Evolutionary conservation across 2,888 invertebrate genomes (phyloP).

Genomic region (Psylliodes chrysocephalus): DNA sequence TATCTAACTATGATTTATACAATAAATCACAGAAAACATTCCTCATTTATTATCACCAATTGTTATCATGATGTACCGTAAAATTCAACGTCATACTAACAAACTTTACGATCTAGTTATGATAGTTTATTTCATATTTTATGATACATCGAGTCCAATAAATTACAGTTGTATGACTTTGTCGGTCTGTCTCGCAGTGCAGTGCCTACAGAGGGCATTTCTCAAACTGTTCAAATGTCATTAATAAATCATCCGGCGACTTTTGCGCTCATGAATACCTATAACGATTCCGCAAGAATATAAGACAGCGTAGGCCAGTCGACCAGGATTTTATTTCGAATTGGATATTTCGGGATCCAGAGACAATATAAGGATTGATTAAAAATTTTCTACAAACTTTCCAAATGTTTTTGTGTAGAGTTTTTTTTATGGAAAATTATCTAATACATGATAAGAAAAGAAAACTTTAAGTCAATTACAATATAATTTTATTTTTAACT

Average conservation of each 20-base stretch:
- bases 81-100: slow-evolving; percentile 14
- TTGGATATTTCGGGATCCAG: too few species aligned
- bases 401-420: too few species aligned
- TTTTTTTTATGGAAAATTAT: too few species aligned
- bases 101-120: slow-evolving; percentile 32
- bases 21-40: neutral
- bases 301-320: neutral
- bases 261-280: slow-evolving; percentile 31
- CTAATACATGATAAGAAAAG: too few species aligned
- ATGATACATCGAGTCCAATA: slow-evolving; percentile 15
- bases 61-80: slow-evolving; percentile 8
- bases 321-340: neutral
- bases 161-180: slow-evolving; percentile 29
- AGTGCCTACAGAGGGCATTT: slow-evolving; percentile 16
- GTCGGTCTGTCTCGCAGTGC: slow-evolving; percentile 17
- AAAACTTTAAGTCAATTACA: too few species aligned
- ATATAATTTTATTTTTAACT: too few species aligned
- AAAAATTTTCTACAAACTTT: too few species aligned
- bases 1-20: too few species aligned
- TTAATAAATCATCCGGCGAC: slow-evolving; percentile 28
- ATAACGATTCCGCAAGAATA: slow-evolving; percentile 9
- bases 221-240: slow-evolving; percentile 32
- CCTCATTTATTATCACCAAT: slow-evolving; percentile 8
- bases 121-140: slow-evolving; percentile 30
- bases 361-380: too few species aligned